Base-by-base conservation (phyloP, 2,113 vertebrate genomes). In the Noturus placidus region DNA sequence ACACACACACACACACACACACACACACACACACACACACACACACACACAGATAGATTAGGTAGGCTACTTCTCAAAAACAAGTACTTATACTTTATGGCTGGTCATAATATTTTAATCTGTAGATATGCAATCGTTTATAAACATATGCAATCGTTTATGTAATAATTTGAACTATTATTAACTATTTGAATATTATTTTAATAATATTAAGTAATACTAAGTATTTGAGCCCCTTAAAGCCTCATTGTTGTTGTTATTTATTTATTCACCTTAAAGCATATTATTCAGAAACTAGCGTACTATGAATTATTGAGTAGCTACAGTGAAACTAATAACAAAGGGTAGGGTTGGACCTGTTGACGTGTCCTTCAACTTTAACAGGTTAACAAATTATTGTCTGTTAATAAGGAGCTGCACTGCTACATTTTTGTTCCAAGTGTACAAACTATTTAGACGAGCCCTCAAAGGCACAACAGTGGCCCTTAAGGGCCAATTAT, bases 381-480 rank as follows among this genome's bases (percentile, higher is more conserved):
- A 0, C 10, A 27, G 35, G 38, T 54, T 54, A 42, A 10, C 19
- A 20, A 19, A 8, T n/a, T 80, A 57, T 80, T 57, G 52, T 22
- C 78, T 35, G 54, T 80, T 30, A 80, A 80, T 35, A 80, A 81
- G 79, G 79, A 61, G 38, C 56, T 38, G 78, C 30, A 38, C 30
- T 0, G 11, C 10, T 22, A 42, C 10, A 27, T 61, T 82, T 61
- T 61, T 27, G 56, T 38, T 38, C 54, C 79, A 56, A 59, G 11
- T 30, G 15, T 35, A 38, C n/a, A 35, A 13, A 35, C 78, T 80
- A 59, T 80, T 80, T 80, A 35, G 78, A 57, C 30, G 1, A 27
- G 25, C 56, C 79, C 79, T 61, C 79, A 61, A 61, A 59, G 79
- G 79, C 79, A 82, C 56, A 61, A 38, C 56, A 61, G 56, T 82